Evolutionary conservation across 2,797 vertebrate species (phyloP).

Genomic region (Macroramphosus scolopax): DNA sequence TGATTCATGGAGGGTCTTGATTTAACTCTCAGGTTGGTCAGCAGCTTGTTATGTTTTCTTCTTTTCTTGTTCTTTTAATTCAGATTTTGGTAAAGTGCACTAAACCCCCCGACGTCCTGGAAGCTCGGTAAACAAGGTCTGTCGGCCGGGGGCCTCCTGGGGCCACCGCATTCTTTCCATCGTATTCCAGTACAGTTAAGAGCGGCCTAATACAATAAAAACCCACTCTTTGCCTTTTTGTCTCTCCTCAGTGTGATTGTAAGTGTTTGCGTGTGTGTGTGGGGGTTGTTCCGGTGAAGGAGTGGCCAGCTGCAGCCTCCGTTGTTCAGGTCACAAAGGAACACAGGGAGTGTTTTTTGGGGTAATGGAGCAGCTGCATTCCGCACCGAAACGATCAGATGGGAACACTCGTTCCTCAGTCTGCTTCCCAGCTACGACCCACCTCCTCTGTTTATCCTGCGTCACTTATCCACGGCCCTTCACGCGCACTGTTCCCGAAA

Average conservation of each 20-base stretch:
- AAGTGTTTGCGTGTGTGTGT: slow-evolving; percentile 21
- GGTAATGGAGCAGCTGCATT: slow-evolving; percentile 68
- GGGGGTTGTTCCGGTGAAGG: slow-evolving; percentile 44
- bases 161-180: slow-evolving; percentile 69
- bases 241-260: slow-evolving; percentile 34
- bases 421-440: slow-evolving; percentile 25
- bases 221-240: slow-evolving; percentile 46
- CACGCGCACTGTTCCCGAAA: slow-evolving; percentile 33
- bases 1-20: slow-evolving; percentile 35
- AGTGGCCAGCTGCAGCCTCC: slow-evolving; percentile 60
- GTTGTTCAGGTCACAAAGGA: slow-evolving; percentile 56
- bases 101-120: slow-evolving; percentile 51
- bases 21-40: slow-evolving; percentile 49
- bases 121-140: slow-evolving; percentile 66
- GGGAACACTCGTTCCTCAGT: slow-evolving; percentile 48
- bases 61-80: slow-evolving; percentile 21
- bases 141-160: slow-evolving; percentile 68
- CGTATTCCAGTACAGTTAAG: slow-evolving; percentile 68
- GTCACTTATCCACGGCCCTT: slow-evolving; percentile 30
- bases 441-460: slow-evolving; percentile 27
- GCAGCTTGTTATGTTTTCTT: slow-evolving; percentile 40
- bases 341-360: slow-evolving; percentile 59
- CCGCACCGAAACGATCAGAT: slow-evolving; percentile 53
- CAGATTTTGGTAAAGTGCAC: slow-evolving; percentile 35
- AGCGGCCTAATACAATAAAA: slow-evolving; percentile 74